Percentiles rank a stretch among this genome's conserved stretches.
Evolutionary conservation across 2,797 vertebrate species (phyloP).

Genomic region (Labeo calbasu): DNA sequence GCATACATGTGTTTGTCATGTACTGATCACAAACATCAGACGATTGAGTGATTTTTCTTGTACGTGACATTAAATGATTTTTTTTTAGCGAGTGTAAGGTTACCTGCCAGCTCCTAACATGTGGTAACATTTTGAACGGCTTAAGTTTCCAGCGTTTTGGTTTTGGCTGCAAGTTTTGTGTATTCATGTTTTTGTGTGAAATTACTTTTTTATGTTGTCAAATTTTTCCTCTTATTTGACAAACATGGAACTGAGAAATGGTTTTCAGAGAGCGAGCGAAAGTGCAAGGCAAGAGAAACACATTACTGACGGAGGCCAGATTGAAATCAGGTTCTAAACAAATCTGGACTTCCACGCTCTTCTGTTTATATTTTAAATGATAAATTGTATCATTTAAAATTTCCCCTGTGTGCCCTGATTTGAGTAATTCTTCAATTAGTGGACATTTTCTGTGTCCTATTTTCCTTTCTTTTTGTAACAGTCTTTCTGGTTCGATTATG

Average conservation of each 20-base stretch:
- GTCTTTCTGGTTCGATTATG: slow-evolving; percentile 2
- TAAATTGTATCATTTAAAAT: neutral
- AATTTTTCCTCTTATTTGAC: slow-evolving; percentile 50
- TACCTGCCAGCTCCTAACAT: slow-evolving; percentile 50
- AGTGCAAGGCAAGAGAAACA: slow-evolving; percentile 18
- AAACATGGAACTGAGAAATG: slow-evolving; percentile 56
- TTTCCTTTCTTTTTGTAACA: neutral
- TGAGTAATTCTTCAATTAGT: slow-evolving; percentile 24
- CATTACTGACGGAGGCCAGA: slow-evolving; percentile 52
- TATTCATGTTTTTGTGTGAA: slow-evolving; percentile 51
- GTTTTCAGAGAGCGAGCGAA: slow-evolving; percentile 48
- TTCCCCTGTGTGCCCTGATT: slow-evolving; percentile 11
- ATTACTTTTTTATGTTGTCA: slow-evolving; percentile 42
- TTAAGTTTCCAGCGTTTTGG: slow-evolving; percentile 51
- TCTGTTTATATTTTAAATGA: slow-evolving; percentile 35
- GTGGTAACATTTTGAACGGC: slow-evolving; percentile 52
- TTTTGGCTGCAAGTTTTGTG: slow-evolving; percentile 48
- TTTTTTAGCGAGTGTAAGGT: slow-evolving; percentile 33
- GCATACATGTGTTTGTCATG: neutral
- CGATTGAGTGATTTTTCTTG: slow-evolving; percentile 9
- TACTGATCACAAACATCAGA: neutral
- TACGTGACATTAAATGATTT: slow-evolving; percentile 36
- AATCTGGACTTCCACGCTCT: slow-evolving; percentile 34
- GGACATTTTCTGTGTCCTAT: slow-evolving; percentile 18
- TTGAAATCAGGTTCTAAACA: slow-evolving; percentile 51